Evolutionary conservation across 2,888 invertebrate genomes (phyloP).

Genomic region (Megastigmus dorsalis): DNA sequence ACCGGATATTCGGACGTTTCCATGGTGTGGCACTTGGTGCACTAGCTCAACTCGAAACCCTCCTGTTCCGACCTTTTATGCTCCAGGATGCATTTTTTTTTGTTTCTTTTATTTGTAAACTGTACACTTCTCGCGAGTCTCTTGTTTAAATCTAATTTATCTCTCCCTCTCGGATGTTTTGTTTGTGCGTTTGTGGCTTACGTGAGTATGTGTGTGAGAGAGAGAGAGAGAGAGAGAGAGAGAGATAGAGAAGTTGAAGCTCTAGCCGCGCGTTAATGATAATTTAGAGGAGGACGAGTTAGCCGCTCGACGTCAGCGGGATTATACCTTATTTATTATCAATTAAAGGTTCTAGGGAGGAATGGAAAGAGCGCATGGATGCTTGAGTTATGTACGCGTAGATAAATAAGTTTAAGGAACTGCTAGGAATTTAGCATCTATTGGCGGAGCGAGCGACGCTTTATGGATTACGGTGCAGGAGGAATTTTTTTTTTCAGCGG

Average conservation of each 20-base stretch:
- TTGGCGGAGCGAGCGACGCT: background rate
- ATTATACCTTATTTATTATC: conserved; percentile 37
- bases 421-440: no score
- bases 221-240: no score
- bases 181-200: background rate
- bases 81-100: background rate
- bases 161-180: no score
- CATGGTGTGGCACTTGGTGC: background rate
- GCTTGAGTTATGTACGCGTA: conserved; percentile 20
- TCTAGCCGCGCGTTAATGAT: conserved; percentile 10
- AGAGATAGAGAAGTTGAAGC: no score
- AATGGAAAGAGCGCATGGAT: background rate
- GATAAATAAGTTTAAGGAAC: conserved; percentile 1
- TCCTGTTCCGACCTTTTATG: background rate
- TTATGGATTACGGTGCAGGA: background rate
- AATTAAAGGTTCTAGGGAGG: conserved; percentile 11
- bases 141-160: conserved; percentile 34
- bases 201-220: background rate
- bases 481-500: background rate
- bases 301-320: background rate
- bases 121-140: background rate
- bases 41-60: background rate
- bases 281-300: conserved; percentile 12
- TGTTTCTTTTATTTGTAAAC: no score
- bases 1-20: background rate